Conservation (phyloP, 2,888 invertebrate species). For the Lasioglossum oenotherae region DNA sequence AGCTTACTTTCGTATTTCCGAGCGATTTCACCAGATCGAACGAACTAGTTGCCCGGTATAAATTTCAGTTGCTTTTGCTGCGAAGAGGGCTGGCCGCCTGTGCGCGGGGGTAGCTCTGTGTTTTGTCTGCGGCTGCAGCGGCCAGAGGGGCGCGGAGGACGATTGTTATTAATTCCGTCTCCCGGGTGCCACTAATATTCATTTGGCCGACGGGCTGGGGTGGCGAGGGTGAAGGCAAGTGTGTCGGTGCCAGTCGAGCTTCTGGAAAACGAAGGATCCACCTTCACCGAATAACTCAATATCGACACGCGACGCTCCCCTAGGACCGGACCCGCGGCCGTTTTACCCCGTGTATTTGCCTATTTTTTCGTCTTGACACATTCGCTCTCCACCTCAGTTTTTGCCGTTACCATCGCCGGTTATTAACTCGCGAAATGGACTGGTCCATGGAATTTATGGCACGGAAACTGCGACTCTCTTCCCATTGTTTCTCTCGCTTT, state of each 20-base stretch:
- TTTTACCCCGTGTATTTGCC: slow-evolving; percentile 62
- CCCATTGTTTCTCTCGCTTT: not conserved
- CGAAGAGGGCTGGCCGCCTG: not conserved
- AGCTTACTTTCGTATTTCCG: slow-evolving; percentile 59
- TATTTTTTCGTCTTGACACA: slow-evolving; percentile 45
- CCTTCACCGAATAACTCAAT: slow-evolving; percentile 81
- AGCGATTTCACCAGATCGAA: slow-evolving; percentile 59
- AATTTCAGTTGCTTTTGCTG: slow-evolving; percentile 63
- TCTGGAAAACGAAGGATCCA: slow-evolving; percentile 71
- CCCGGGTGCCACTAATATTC: slow-evolving; percentile 83
- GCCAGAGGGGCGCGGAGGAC: slow-evolving; percentile 57
- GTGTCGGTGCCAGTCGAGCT: slow-evolving; percentile 48
- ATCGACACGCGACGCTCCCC: slow-evolving; percentile 75
- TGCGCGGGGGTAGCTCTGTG: slow-evolving; percentile 39
- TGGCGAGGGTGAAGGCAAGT: slow-evolving; percentile 61
- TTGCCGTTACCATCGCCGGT: not conserved
- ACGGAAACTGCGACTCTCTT: not conserved
- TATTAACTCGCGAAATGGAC: slow-evolving; percentile 2
- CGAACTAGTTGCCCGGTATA: slow-evolving; percentile 58
- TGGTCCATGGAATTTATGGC: not conserved
- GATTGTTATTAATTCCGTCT: slow-evolving; percentile 82
- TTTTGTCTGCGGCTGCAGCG: slow-evolving; percentile 69
- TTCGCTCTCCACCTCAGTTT: slow-evolving; percentile 40
- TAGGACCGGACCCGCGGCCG: slow-evolving; percentile 68
- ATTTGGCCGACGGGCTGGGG: slow-evolving; percentile 76